Evolutionary conservation across 2,888 invertebrate genomes (phyloP), one percentile per base, ranked within the genome.

Genomic region (Drosophila aldrichi): DNA sequence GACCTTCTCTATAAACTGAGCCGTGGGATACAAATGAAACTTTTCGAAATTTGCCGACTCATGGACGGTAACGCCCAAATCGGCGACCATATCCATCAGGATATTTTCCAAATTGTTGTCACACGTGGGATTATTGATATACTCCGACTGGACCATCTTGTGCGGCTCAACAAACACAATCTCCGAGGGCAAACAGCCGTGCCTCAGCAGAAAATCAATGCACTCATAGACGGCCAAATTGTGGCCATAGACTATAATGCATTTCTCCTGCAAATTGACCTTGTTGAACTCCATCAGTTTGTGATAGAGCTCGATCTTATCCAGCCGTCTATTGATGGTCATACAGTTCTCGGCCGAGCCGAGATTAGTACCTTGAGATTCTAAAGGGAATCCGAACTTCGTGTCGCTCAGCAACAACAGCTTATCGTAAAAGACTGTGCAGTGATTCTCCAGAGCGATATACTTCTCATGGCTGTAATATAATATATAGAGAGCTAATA

Each of bases 231-330:
- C 49, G 9, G 77, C 62, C 32, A 90, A 36, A 2, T 69, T 77
- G 3, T 48, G 43, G 9, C 92, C 92, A 56, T 91, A 92, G 7
- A 92, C 56, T 0, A 92, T 20, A 2, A 92, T 70, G 2, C 16
- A 10, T 16, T 58, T 74, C 0, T 22, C 20, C 0, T 36, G 0
- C 2, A 60, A 6, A 1, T 51, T 14, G 20, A 34, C 5, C 0
- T 46, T 25, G 38, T 60, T 60, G 12, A 88, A 46, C 6, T 82
- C 68, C 1, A 59, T 41, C 0, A 92, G n/a, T 57, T 91, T 91
- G 38, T 92, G 79, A 43, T 90, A 91, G 0, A 91, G 75, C 3
- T 83, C 57, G 1, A 92, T 77, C 52, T 88, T 91, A 55, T 92
- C 92, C 38, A 92, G 72, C 0, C 91, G 89, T 4, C 57, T 54